These are phyloP conservation scores for Rhamnusium bicolor DNA, from an alignment of 2,888 invertebrate genomes.

Conservation along the genomic window DNA sequence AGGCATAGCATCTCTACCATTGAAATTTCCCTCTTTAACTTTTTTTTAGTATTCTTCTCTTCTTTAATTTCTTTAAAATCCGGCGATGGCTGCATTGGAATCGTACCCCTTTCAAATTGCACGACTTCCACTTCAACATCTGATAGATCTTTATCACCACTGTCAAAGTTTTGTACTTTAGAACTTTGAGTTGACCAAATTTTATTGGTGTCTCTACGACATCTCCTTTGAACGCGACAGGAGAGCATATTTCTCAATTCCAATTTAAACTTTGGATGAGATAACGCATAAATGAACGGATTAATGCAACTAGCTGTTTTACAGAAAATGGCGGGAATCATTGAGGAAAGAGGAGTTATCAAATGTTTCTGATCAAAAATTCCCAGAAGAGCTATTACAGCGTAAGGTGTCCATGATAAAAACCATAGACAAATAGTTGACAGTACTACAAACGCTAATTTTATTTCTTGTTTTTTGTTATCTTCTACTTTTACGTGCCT, in stretches of 20 bases:
- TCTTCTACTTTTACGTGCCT: constrained; percentile 77
- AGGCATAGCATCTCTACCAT: constrained; percentile 55
- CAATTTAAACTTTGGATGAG: constrained; percentile 83
- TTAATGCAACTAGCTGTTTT: constrained; percentile 88
- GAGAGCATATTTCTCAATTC: constrained; percentile 68
- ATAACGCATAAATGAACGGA: constrained; percentile 86
- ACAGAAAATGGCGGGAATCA: constrained; percentile 86
- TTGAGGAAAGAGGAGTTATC: constrained; percentile 80
- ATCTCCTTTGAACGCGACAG: constrained; percentile 22
- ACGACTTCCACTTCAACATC: constrained; percentile 36
- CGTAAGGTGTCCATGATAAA: constrained; percentile 88
- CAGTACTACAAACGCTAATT: constrained; percentile 80
- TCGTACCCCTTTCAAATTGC: background rate
- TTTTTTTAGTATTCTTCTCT: constrained; percentile 23
- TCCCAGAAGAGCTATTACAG: constrained; percentile 82
- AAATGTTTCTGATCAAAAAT: constrained; percentile 78
- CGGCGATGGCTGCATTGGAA: background rate
- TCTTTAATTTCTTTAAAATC: constrained; percentile 3
- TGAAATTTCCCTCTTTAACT: constrained; percentile 19
- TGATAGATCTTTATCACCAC: background rate
- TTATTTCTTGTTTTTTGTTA: constrained; percentile 81
- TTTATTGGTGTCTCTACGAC: constrained; percentile 31
- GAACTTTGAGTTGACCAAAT: constrained; percentile 18
- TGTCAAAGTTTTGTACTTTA: background rate
- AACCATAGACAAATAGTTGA: constrained; percentile 83